Evolutionary conservation across 2,888 invertebrate species (phyloP), one percentile per base, ranked within the genome.

Genomic region (Adelognathus sp.): DNA sequence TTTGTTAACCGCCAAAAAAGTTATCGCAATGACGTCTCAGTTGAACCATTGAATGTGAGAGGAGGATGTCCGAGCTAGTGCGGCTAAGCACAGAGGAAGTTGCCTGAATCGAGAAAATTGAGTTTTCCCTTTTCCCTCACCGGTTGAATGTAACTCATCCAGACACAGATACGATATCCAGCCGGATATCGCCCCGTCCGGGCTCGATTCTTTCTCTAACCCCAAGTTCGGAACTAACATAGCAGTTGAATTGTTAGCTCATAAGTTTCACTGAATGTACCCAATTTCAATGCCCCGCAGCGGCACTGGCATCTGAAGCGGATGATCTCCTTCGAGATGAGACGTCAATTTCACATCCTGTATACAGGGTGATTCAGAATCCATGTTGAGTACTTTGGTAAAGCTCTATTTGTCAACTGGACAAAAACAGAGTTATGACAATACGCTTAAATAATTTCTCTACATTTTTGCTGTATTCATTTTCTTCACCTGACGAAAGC

Each of bases 161-260:
- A 41, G 41, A n/a, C 39, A 18, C 41, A 67, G 41, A 36, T 39
- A n/a, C 31, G 52, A 50, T 67, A 31, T 41, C 16, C 27, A 18
- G 46, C 36, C 50, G 2, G 36, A 9, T 36, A n/a, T 3, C 1
- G 14, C 52, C 44, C 21, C 14, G 11, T 29, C 24, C 27, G 52
- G 31, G 31, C 52, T 16, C 14, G 33, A 16, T 24, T 14, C 41
- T 16, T n/a, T 27, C 61, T 44, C 36, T 29, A 27, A 9, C 64
- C 58, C 58, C n/a, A 58, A 31, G 56, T 46, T 64, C 56, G n/a
- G 41, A 50, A 70, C 58, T 44, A 70, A 70, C 46, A 33, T 33
- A 58, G 58, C 58, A 46, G 58, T 58, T 66, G 64, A 66, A 64
- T 73, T 27, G 33, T 66, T 46, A 36, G 3, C n/a, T 29, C 64